These are phyloP conservation scores for Apodemus agrarius DNA, from an alignment of 2,797 vertebrate genomes.

Conservation along the genomic window DNA sequence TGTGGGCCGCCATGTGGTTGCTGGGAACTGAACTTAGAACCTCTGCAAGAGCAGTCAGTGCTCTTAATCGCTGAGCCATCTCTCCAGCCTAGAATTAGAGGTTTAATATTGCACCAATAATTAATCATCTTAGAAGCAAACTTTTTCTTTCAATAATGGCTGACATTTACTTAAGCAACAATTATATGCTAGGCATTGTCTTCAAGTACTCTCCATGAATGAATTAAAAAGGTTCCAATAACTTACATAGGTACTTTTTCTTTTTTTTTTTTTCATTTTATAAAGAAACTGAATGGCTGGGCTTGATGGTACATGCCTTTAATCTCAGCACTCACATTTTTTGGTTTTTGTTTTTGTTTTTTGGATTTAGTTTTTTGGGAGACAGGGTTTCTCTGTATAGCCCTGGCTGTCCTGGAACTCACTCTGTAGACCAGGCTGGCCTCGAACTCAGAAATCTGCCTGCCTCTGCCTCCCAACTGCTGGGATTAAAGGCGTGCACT, in stretches of 20 bases:
- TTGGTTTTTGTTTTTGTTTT: too few relatives aligned
- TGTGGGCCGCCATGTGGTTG: not conserved
- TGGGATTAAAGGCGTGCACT: too few relatives aligned
- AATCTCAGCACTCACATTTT: not conserved
- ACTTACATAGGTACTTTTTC: not conserved
- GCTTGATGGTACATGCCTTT: not conserved
- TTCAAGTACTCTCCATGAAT: constrained; percentile 21
- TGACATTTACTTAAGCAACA: constrained; percentile 25
- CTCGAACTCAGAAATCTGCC: too few relatives aligned
- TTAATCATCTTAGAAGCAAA: constrained; percentile 31
- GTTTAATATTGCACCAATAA: constrained; percentile 22
- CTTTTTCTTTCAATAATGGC: constrained; percentile 20
- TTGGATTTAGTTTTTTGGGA: too few relatives aligned
- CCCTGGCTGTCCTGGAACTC: too few relatives aligned
- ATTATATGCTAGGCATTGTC: not conserved
- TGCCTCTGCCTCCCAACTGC: too few relatives aligned
- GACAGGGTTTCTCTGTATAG: too few relatives aligned
- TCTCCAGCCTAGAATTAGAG: not conserved
- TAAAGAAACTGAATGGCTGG: constrained; percentile 1
- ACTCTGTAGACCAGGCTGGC: too few relatives aligned
- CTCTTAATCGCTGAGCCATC: not conserved
- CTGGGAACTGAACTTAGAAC: not conserved
- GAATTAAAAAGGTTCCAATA: constrained; percentile 5
- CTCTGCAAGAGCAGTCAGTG: not conserved
- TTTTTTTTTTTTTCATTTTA: constrained; percentile 25